Conservation (phyloP, 2,888 invertebrate genomes). For the Drosophila helvetica region DNA sequence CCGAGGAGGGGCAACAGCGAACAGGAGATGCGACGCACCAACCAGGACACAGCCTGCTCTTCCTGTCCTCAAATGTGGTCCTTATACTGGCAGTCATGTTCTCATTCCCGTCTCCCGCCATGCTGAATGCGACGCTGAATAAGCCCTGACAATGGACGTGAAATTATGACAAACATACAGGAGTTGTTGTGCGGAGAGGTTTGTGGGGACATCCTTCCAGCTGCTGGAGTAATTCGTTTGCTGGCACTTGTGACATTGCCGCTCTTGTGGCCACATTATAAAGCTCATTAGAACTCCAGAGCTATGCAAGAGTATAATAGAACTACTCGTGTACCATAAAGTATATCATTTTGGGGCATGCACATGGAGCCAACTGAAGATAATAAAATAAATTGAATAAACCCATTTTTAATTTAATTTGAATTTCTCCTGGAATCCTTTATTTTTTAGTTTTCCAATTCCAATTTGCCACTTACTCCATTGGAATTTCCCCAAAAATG, state of each 20-base stretch:
- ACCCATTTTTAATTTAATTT: no score
- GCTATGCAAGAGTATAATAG: neutral
- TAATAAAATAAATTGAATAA: no score
- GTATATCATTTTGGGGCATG: neutral
- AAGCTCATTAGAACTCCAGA: conserved; percentile 64
- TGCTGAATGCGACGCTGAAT: conserved; percentile 67
- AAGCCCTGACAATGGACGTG: conserved; percentile 71
- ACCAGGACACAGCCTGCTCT: conserved; percentile 55
- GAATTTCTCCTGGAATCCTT: no score
- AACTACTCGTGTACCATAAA: neutral
- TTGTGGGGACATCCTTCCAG: conserved; percentile 29
- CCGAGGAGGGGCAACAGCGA: conserved; percentile 45
- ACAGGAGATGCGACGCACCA: conserved; percentile 48
- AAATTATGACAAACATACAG: conserved; percentile 57
- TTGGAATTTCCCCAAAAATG: no score
- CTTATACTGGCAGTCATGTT: conserved; percentile 9
- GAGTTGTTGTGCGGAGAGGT: conserved; percentile 16
- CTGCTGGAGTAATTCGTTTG: conserved; percentile 44
- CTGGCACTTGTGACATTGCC: conserved; percentile 73
- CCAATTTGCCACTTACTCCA: no score
- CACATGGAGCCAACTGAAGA: no score
- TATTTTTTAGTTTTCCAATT: no score
- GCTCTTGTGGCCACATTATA: conserved; percentile 61
- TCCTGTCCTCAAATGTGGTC: conserved; percentile 25
- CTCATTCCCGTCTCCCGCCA: conserved; percentile 35